Conservation (phyloP, 2,888 invertebrate species). For the Acanthoscelides obtectus region DNA sequence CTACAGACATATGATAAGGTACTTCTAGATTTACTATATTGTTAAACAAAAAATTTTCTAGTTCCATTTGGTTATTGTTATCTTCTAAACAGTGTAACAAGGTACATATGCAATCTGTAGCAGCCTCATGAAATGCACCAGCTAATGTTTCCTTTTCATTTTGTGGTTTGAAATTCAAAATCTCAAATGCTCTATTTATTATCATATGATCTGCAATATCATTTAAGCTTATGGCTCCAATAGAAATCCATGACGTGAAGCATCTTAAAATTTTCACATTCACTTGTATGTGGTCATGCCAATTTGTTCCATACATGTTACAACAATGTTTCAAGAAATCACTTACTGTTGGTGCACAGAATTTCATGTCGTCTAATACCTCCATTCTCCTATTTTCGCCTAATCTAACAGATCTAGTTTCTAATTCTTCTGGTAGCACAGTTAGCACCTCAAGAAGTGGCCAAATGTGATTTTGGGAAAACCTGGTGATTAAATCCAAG, state of each 20-base stretch:
- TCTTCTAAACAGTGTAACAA: slow-evolving; percentile 79
- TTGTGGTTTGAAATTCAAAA: slow-evolving; percentile 47
- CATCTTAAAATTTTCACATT: slow-evolving; percentile 75
- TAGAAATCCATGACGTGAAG: slow-evolving; percentile 87
- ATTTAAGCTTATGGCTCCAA: slow-evolving; percentile 73
- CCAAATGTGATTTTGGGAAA: slow-evolving; percentile 67
- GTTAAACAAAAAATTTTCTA: slow-evolving; percentile 78
- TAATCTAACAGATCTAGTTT: slow-evolving; percentile 71
- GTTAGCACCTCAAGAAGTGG: slow-evolving; percentile 89
- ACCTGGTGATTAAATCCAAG: slow-evolving; percentile 75
- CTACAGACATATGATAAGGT: slow-evolving; percentile 86
- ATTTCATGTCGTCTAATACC: slow-evolving; percentile 72
- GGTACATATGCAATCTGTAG: slow-evolving; percentile 85
- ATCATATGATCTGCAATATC: slow-evolving; percentile 70
- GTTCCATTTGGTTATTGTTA: slow-evolving; percentile 63
- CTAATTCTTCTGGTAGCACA: slow-evolving; percentile 93
- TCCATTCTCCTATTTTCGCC: slow-evolving; percentile 89
- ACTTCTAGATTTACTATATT: slow-evolving; percentile 76
- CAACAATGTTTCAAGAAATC: slow-evolving; percentile 76
- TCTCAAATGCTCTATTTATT: slow-evolving; percentile 67
- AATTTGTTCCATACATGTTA: slow-evolving; percentile 59
- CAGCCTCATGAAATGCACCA: slow-evolving; percentile 72
- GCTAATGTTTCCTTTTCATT: slow-evolving; percentile 30
- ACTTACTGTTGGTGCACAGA: slow-evolving; percentile 70
- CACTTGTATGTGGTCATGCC: slow-evolving; percentile 63